Evolutionary conservation across 1,140 invertebrate species (phyloP), one percentile per base, ranked within the genome.

Genomic region (Phortica variegata): DNA sequence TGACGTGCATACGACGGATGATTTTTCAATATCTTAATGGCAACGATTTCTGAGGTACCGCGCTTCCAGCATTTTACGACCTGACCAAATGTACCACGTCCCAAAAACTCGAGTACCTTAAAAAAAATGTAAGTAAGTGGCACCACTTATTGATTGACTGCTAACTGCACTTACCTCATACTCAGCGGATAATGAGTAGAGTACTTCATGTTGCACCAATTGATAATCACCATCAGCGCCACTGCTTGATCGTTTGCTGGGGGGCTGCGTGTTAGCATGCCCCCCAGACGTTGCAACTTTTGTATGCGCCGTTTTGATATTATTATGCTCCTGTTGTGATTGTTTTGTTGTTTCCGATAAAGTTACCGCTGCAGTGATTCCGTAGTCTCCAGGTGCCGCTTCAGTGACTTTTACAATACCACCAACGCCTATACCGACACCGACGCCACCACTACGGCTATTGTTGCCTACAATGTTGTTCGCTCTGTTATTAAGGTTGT

Each of bases 31-130:
- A 99, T 99, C 83, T 99, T 99, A 75, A 99, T 99, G 68, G 97
- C 97, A 54, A 99, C 96, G 70, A 99, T 98, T 80, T 99, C 96
- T 77, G 97, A 99, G 48, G 97, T 99, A 75, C 97, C 97, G 77
- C 98, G 98, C 79, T 99, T 99, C 97, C 97, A 99, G 79, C 97
- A 99, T 82, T 99, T 99, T 61, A 98, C 96, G 60, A 99, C 96
- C 84, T 98, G 96, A 51, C 97, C 97, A 81, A 99, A 99, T 41
- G 97, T 99, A 56, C 96, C 95, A 58, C 97, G 86, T 58, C 97
- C 97, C 54, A 99, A 83, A 80, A 99, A 99, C 79, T 99, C 97
- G 61, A 99, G 82, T 49, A 99, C 97, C 80, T 83, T 72, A 65
- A 49, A 47, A 29, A 49, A 16, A 20, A 16, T 10, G 20, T 31